Evolutionary conservation across 2,888 invertebrate genomes (phyloP).

Genomic region (Lamellibrachia columna): DNA sequence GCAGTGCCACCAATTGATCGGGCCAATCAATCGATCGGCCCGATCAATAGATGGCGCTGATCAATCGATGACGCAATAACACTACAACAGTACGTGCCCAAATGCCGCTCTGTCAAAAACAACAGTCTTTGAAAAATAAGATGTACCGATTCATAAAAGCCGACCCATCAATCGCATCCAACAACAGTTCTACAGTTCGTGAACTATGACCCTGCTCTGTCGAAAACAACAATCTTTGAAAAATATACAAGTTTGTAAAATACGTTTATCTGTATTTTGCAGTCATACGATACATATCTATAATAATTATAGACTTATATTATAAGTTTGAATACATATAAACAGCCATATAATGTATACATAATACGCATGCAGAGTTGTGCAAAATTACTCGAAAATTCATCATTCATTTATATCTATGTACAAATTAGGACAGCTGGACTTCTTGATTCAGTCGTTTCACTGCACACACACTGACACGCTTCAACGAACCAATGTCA

Average conservation of each 20-base stretch:
- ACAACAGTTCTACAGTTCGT: background rate
- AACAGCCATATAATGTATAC: background rate
- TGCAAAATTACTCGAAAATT: constrained; percentile 12
- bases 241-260: background rate
- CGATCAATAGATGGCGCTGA: too few species aligned
- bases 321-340: background rate
- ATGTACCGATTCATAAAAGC: too few species aligned
- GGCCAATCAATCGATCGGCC: background rate
- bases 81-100: background rate
- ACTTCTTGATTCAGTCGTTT: background rate
- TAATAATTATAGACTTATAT: background rate
- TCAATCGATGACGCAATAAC: background rate
- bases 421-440: constrained; percentile 4
- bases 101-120: background rate
- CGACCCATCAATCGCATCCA: background rate
- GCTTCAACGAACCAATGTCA: background rate
- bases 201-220: background rate
- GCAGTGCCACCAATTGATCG: background rate
- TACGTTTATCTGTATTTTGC: background rate
- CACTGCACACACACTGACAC: background rate
- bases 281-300: background rate
- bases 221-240: background rate
- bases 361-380: background rate
- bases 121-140: background rate
- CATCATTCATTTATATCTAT: background rate